A percentile compares a stretch with the other conserved stretches of the same genome.
phyloP scores from a whole-genome alignment of 2,113 vertebrate species.

The Chaetura pelagica region DNA sequence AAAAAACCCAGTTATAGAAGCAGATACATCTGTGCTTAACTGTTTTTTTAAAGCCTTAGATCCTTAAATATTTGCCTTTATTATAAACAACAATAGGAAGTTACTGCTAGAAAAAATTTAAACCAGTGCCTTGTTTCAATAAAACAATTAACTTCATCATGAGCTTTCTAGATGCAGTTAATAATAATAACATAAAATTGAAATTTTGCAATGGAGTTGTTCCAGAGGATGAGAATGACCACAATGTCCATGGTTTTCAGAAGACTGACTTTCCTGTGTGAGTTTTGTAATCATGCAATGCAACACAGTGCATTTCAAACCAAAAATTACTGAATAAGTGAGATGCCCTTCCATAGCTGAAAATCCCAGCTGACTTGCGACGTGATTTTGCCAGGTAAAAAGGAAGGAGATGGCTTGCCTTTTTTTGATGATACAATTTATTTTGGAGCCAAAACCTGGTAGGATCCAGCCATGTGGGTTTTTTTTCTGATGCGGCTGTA shows the following conservation, averaged over 20 bases:
- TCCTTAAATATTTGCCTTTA: not conserved
- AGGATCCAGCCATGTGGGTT: not conserved
- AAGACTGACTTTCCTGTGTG: not conserved
- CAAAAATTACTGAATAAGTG: not conserved
- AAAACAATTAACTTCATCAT: not conserved
- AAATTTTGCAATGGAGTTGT: not conserved
- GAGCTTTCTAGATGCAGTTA: not conserved
- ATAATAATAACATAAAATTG: not conserved
- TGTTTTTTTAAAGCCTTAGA: not conserved
- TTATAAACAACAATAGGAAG: not conserved
- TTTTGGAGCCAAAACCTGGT: not conserved
- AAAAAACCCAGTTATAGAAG: not conserved
- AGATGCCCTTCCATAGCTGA: not conserved
- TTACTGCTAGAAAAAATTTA: not conserved
- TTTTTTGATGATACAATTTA: not conserved
- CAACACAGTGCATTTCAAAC: not conserved
- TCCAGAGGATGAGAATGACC: not conserved
- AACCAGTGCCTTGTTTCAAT: not conserved
- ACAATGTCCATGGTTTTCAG: not conserved
- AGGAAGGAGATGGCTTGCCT: not conserved
- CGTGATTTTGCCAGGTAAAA: not conserved
- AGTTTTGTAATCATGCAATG: not conserved
- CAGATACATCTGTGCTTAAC: not conserved
- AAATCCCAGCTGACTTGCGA: not conserved
- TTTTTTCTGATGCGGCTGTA: not conserved